A percentile compares a stretch with the other conserved stretches of the same genome.
These are phyloP conservation scores for Drosophila putrida DNA, from an alignment of 2,888 invertebrate genomes.

Conservation along the genomic window DNA sequence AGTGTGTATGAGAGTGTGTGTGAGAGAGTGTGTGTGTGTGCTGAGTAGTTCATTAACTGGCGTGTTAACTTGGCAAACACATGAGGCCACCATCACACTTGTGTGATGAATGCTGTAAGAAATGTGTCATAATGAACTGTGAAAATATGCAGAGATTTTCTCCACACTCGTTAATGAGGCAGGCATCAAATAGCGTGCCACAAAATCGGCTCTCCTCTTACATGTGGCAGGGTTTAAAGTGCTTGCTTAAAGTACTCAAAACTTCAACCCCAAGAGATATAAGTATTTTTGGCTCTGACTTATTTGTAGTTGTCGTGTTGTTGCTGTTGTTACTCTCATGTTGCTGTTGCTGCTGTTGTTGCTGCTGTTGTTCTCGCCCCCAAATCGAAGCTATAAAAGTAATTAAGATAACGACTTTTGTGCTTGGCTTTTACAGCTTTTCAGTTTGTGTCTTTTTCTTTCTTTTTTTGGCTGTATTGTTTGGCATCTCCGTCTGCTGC, in stretches of 20 bases:
- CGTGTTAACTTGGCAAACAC: constrained; percentile 68
- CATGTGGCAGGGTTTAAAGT: constrained; percentile 10
- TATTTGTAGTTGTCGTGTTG: constrained; percentile 19
- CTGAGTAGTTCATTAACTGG: constrained; percentile 68
- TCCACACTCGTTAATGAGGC: constrained; percentile 62
- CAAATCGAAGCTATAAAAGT: constrained; percentile 82
- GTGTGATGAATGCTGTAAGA: constrained; percentile 52
- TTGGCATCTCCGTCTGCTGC: constrained; percentile 16
- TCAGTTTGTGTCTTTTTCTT: constrained; percentile 19
- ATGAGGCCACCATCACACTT: constrained; percentile 26
- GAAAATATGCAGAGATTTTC: constrained; percentile 68
- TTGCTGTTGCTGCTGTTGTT: constrained; percentile 24
- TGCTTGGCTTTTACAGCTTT: constrained; percentile 54
- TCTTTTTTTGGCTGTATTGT: not conserved
- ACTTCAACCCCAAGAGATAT: constrained; percentile 2
- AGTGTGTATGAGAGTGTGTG: no score
- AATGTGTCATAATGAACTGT: constrained; percentile 75
- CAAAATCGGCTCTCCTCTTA: not conserved
- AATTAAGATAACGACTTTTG: constrained; percentile 83
- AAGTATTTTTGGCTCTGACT: not conserved
- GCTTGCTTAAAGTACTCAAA: constrained; percentile 31
- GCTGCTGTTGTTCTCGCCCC: constrained; percentile 33
- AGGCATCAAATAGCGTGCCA: constrained; percentile 45
- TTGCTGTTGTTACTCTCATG: constrained; percentile 8
- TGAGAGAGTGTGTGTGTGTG: constrained; percentile 17